Conservation (phyloP, 2,888 invertebrate species). For the Phorcus lineatus region DNA sequence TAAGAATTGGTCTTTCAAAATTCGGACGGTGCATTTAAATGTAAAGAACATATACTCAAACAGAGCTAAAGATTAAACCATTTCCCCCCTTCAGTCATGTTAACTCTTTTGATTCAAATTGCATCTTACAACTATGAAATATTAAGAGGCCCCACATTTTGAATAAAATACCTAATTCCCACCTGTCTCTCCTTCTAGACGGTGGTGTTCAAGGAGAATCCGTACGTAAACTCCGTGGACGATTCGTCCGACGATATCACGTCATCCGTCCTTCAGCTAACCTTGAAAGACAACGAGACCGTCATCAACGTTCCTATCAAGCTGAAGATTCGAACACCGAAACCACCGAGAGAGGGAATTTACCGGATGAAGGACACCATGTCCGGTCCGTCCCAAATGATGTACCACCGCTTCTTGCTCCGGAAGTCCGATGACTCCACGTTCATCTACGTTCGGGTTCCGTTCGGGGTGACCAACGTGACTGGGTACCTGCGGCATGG, state of each 20-base stretch:
- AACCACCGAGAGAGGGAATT: background rate
- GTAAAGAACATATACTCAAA: no score
- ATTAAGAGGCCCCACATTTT: no score
- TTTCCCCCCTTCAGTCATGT: no score
- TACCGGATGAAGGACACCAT: slow-evolving; percentile 30
- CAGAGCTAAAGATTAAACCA: no score
- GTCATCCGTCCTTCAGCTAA: slow-evolving; percentile 30
- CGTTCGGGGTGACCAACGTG: background rate
- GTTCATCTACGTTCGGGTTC: slow-evolving; percentile 9
- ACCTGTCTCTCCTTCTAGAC: slow-evolving; percentile 7
- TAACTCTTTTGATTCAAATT: no score
- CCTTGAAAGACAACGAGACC: slow-evolving; percentile 25
- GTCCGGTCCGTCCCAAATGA: slow-evolving; percentile 25
- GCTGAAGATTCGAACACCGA: background rate
- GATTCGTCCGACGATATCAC: slow-evolving; percentile 30
- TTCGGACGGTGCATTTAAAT: no score
- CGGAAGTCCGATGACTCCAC: slow-evolving; percentile 30
- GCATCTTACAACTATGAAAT: no score
- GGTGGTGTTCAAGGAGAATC: slow-evolving; percentile 30
- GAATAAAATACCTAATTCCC: no score
- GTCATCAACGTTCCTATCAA: slow-evolving; percentile 6
- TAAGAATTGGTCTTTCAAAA: no score
- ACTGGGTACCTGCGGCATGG: slow-evolving; percentile 22
- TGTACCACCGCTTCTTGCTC: slow-evolving; percentile 48
- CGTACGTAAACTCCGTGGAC: slow-evolving; percentile 29